These are phyloP conservation scores for Acrocephalus scirpaceus DNA, from an alignment of 2,797 vertebrate genomes.

Conservation along the genomic window DNA sequence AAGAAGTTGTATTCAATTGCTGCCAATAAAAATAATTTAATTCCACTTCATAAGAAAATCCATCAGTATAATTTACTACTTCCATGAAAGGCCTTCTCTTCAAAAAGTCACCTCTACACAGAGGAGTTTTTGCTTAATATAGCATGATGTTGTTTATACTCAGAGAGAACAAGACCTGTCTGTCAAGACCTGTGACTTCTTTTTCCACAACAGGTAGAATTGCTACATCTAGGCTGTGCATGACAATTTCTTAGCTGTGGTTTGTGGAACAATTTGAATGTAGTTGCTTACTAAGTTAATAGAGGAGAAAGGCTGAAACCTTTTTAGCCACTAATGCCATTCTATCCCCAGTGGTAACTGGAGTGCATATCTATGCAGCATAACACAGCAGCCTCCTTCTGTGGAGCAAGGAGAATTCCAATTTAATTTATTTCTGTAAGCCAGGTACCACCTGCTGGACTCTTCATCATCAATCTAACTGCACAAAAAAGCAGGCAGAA, in stretches of 20 bases:
- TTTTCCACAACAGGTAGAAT: background rate
- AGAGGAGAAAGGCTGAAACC: background rate
- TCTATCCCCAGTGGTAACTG: background rate
- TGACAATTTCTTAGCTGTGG: background rate
- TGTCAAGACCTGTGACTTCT: background rate
- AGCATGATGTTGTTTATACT: background rate
- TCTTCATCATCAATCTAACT: background rate
- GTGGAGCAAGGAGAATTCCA: background rate
- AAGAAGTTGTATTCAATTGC: background rate
- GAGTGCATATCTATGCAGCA: background rate
- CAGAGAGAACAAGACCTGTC: background rate
- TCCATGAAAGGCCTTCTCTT: background rate
- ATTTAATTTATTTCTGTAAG: slow-evolving; percentile 19
- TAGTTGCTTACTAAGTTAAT: background rate
- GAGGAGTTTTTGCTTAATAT: background rate
- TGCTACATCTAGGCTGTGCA: background rate
- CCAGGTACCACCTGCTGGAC: slow-evolving; percentile 1
- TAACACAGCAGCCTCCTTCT: background rate
- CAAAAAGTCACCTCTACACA: background rate
- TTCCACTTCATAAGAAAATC: background rate
- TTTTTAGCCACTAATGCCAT: background rate
- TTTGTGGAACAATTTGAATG: background rate
- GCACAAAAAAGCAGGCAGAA: slow-evolving; percentile 12
- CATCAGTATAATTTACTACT: background rate
- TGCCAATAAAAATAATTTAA: background rate